Evolutionary conservation across 2,113 vertebrate species (phyloP).

Genomic region (Leiothrix lutea): DNA sequence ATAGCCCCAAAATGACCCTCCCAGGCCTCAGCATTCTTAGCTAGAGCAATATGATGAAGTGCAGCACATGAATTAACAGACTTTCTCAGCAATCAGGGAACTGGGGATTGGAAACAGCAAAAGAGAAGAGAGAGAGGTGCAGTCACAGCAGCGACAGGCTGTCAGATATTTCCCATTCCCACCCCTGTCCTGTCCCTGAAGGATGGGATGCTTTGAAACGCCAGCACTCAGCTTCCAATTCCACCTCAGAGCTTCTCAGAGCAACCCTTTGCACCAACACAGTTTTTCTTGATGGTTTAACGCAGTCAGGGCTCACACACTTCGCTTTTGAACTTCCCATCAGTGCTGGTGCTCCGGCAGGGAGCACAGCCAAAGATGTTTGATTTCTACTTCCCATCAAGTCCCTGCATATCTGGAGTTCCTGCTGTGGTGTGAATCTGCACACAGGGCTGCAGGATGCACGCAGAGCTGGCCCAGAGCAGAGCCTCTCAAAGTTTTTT

Average conservation of each 20-base stretch:
- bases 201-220: not conserved
- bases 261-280: not conserved
- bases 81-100: not conserved
- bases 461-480: not conserved
- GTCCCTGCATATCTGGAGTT: not conserved
- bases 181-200: not conserved
- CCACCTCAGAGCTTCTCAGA: not conserved
- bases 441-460: not conserved
- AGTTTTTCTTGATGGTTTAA: not conserved
- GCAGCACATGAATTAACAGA: not conserved
- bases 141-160: not conserved
- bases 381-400: not conserved
- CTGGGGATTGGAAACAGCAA: not conserved
- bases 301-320: not conserved
- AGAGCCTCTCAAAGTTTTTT: not conserved
- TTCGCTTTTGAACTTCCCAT: not conserved
- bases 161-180: not conserved
- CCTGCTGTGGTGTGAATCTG: rapidly evolving
- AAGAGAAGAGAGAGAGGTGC: not conserved
- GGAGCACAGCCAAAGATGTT: not conserved
- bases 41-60: not conserved
- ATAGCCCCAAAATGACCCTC: not conserved
- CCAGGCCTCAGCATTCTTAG: not conserved
- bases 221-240: not conserved
- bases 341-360: not conserved